Base-by-base conservation (phyloP, 2,113 vertebrate genomes). In the Cyprinus carpio region DNA sequence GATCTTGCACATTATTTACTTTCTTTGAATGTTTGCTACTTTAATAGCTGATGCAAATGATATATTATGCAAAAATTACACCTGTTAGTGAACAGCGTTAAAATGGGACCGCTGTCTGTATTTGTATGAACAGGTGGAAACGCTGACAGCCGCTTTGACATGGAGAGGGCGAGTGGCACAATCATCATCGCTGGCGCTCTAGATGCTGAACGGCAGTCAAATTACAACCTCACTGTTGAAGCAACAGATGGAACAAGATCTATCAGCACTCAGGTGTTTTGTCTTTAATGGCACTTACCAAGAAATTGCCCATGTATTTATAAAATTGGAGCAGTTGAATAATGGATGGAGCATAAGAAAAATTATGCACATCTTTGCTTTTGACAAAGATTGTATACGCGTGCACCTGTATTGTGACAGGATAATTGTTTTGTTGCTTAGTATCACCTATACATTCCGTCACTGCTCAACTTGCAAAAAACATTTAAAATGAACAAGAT, bases 141-240 rank as follows among this genome's bases (percentile, higher is more conserved):
- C 90, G 93, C 90, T 84, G 95, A 95, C 89, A 96, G 94, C 90
- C 93, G 92, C 58, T 96, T 96, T 90, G 95, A 96, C 89, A 93
- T 96, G 87, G 95, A 96, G 89, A 96, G 95, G 86, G 93, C 94
- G 85, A 94, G 93, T 13, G 96, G 95, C 81, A 96, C 95, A 62
- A 87, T 96, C 86, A 93, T 96, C 87, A 88, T 96, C 0, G 95
- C 96, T 89, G 94, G 93, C 87, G 94, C 95, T 84, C 95, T 97
- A 69, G 95, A 96, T 93, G 94, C 96, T 88, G 96, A 96, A 87
- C 92, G 94, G 81, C 96, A 93, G 84, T 96, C 96, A 87, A 93
- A 92, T 93, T 96, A 96, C 84, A 96, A 96, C 92, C 91, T 97
- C 90, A 97, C 96, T 2, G 93, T 96, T 4, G 94, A 96, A 87